Conservation (phyloP, 2,888 invertebrate genomes). For the Carterocephalus palaemon region DNA sequence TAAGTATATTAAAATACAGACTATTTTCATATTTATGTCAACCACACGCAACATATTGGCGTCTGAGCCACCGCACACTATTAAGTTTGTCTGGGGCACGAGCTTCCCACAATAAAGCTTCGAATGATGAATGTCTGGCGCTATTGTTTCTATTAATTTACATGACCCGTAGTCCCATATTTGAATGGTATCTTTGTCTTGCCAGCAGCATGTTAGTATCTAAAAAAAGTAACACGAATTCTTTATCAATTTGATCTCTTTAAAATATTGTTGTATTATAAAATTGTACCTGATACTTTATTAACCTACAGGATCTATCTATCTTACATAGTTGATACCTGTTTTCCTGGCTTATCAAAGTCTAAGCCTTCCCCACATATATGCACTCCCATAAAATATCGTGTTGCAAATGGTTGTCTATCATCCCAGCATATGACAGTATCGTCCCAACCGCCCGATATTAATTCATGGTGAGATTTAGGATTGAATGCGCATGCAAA, state of each 20-base stretch:
- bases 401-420: constrained; percentile 79
- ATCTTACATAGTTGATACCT: constrained; percentile 66
- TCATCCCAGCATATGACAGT: constrained; percentile 84
- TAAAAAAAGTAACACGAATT: constrained; percentile 41
- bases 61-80: constrained; percentile 81
- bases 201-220: constrained; percentile 83
- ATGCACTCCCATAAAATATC: constrained; percentile 79
- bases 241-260: background rate
- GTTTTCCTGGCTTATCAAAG: constrained; percentile 80
- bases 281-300: too few relatives aligned
- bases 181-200: constrained; percentile 79
- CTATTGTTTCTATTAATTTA: constrained; percentile 78
- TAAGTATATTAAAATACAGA: constrained; percentile 50
- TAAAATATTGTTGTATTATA: too few relatives aligned
- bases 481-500: constrained; percentile 83
- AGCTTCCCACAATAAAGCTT: constrained; percentile 82
- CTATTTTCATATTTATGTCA: constrained; percentile 78
- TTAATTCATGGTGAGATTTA: constrained; percentile 80
- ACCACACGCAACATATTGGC: constrained; percentile 79
- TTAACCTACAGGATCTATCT: too few relatives aligned
- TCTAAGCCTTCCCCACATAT: constrained; percentile 84
- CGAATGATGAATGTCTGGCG: constrained; percentile 72
- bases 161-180: constrained; percentile 83
- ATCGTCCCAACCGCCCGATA: constrained; percentile 84
- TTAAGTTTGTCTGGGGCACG: constrained; percentile 73